phyloP scores from a whole-genome alignment of 2,888 invertebrate genomes.

The Dynastes grantii region DNA sequence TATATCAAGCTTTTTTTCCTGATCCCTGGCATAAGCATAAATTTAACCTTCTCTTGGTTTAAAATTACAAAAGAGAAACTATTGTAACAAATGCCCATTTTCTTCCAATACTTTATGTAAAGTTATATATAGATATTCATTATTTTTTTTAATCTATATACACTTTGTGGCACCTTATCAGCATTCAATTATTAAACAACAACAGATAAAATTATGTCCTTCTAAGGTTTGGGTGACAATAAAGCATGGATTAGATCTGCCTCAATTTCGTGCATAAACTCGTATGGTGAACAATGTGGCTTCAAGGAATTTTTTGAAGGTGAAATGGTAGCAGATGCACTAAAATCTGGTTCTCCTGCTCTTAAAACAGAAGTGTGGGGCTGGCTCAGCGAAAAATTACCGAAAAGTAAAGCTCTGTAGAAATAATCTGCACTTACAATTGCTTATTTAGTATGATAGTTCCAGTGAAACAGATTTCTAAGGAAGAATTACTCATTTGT shows the following conservation, averaged over 20 bases:
- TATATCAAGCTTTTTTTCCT: no score
- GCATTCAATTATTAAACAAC: no score
- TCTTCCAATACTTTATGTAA: no score
- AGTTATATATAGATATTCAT: no score
- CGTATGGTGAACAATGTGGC: constrained; percentile 88
- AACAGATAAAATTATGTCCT: not conserved
- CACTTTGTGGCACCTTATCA: no score
- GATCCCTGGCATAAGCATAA: no score
- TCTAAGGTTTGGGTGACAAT: constrained; percentile 77
- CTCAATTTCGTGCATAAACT: constrained; percentile 87
- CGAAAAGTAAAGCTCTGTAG: constrained; percentile 73
- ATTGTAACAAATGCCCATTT: no score
- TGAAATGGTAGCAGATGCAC: constrained; percentile 91
- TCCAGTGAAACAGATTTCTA: constrained; percentile 81
- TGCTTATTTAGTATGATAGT: constrained; percentile 61
- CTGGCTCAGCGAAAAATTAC: constrained; percentile 89
- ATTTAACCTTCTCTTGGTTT: no score
- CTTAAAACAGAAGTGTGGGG: constrained; percentile 86
- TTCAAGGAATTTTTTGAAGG: constrained; percentile 88
- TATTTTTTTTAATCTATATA: no score
- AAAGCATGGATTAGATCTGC: constrained; percentile 87
- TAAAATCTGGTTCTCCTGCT: constrained; percentile 88
- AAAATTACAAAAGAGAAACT: no score
- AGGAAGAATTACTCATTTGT: constrained; percentile 86
- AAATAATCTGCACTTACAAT: not conserved